phyloP scores from a whole-genome alignment of 1,140 invertebrate genomes.

The Parasteatoda tepidariorum region DNA sequence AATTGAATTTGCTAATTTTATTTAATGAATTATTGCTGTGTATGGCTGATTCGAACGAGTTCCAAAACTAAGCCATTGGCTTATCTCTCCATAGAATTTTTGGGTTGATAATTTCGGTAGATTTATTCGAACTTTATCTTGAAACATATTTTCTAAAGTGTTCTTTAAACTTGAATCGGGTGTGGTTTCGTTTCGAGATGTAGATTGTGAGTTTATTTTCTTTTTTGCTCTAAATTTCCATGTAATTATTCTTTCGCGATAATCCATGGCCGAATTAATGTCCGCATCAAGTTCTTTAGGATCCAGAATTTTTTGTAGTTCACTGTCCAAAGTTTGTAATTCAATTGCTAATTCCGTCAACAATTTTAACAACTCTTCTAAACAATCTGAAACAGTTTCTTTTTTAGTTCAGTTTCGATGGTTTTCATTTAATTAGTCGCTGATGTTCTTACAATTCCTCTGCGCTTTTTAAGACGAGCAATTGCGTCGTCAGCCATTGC shows the following conservation, averaged over 20 bases:
- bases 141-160: neutral
- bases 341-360: no score
- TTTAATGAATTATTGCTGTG: neutral
- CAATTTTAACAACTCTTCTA: no score
- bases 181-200: neutral
- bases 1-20: constrained; percentile 1
- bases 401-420: no score
- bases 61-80: constrained; percentile 2
- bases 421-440: no score
- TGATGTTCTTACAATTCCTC: no score
- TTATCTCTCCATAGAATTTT: neutral
- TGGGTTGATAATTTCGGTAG: neutral
- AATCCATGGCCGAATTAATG: neutral
- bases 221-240: neutral
- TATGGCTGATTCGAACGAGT: neutral
- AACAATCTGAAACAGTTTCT: no score
- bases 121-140: neutral
- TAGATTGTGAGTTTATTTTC: neutral
- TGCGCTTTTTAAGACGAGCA: no score
- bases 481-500: no score
- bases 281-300: neutral
- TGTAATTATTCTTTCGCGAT: neutral
- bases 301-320: neutral
- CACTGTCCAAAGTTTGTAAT: neutral
- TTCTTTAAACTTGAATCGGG: neutral